Evolutionary conservation across 2,888 invertebrate species (phyloP), one percentile per base, ranked within the genome.

Genomic region (Drosophila sordidapex): DNA sequence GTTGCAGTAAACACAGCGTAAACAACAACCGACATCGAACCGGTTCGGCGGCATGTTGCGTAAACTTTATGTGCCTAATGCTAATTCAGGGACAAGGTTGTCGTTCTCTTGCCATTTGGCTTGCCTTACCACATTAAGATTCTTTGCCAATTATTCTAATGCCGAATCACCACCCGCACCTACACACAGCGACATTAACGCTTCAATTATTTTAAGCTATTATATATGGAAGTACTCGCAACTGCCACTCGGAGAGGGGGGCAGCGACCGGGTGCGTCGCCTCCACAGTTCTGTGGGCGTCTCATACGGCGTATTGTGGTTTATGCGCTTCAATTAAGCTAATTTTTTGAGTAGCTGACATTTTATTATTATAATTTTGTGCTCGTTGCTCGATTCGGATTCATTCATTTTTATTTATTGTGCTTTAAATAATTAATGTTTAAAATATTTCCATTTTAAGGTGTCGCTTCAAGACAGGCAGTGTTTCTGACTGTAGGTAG

Each of bases 61-160:
- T 82, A 88, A 86, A 71, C 82, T 75, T 77, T 21, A 58, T 70
- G 65, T 53, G 52, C 33, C 56, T 38, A 38, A 35, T 49, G 54
- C 25, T 38, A 70, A 56, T 70, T 83, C 79, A 83, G 63, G 75
- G 80, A 86, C 86, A 88, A 88, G 86, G 88, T 86, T 83, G 63
- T 21, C 62, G 43, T 61, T 70, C 18, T 40, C 31, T 25, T 35
- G 36, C 51, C 57, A 49, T 49, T 51, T 61, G 43, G 31, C 38
- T 51, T 46, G 46, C 53, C 25, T 60, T n/a, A n/a, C 43, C 57
- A 49, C 60, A 81, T 73, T 67, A 51, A 65, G 64, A 86, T 83
- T 82, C 81, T 76, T 67, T 66, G 76, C 70, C 77, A 84, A 74
- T 82, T 79, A 81, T 82, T 82, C 83, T 85, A 65, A 71, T 68